A percentile compares a stretch with the other conserved stretches of the same genome.
Conservation (phyloP, 2,797 vertebrate genomes). For the Falco columbarius region DNA sequence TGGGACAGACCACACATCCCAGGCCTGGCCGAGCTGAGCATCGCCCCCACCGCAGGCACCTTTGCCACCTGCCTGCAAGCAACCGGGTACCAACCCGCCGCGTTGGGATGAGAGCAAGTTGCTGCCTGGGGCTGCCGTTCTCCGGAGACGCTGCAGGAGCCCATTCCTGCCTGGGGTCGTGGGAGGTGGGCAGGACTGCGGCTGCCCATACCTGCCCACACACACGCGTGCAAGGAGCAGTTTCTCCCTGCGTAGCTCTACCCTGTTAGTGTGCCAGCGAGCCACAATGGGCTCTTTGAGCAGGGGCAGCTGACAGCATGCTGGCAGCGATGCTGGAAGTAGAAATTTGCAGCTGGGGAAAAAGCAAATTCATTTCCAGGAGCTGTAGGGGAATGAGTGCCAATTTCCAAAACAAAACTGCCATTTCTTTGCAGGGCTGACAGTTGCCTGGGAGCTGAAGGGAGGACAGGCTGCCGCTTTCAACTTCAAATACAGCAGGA, state of each 20-base stretch:
- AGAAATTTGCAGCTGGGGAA: conserved; percentile 78
- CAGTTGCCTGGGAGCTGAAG: conserved; percentile 75
- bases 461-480: conserved; percentile 67
- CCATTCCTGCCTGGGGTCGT: not conserved
- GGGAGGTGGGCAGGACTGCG: not conserved
- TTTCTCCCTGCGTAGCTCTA: conserved; percentile 36
- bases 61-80: not conserved
- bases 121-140: not conserved
- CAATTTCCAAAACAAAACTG: conserved; percentile 82
- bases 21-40: rapidly evolving
- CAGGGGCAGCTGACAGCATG: conserved; percentile 77
- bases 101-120: rapidly evolving
- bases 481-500: not conserved
- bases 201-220: conserved; percentile 31
- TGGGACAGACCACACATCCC: not conserved
- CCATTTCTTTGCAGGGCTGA: conserved; percentile 73
- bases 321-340: conserved; percentile 75
- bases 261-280: conserved; percentile 51
- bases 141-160: not conserved
- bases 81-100: rapidly evolving
- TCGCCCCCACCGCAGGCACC: rapidly evolving
- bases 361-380: conserved; percentile 78
- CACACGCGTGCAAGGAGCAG: conserved; percentile 23
- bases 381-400: conserved; percentile 65
- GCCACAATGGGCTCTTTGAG: conserved; percentile 81